Base-by-base conservation (phyloP, 2,888 invertebrate species). In the Pseudolycoriella hygida region DNA sequence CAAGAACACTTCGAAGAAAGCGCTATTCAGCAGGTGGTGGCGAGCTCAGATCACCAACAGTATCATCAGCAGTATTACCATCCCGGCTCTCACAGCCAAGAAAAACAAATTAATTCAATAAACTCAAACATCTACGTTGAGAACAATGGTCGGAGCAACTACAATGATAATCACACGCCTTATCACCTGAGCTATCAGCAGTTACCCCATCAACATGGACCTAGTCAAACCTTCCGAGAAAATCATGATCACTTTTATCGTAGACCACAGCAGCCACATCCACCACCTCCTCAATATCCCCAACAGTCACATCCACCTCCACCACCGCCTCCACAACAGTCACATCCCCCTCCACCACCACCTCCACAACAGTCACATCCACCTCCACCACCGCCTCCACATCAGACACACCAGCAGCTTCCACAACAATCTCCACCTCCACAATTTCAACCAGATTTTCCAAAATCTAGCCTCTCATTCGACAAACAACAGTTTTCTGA, bases 1-100 rank as follows among this genome's bases (percentile, higher is more conserved):
- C 69, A 71, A 50, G 72, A 72, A 49, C 62, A 67, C 45, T 57
- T 37, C 12, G 77, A 76, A 54, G 78, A 77, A 61, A 77, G 78
- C 45, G 73, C 76, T 20, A 75, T 77, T 14, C 71, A 72, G 48
- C 75, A 76, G 20, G 73, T 76, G 3, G 70, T 78, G 32, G 75
- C 73, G 2, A 43, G 42, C 18, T 18, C 14, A 20, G 20, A 17
- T 11, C n/a, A 40, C 6, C 20, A 20, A 3, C 17, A 17, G 14
- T 25, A 37, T 18, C 17, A 40, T 40, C 40, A 14, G 20, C 38
- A 25, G 8, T 25, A 25, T 2, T 38, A n/a, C 11, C 30, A 17
- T 12, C 40, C 20, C 25, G 10, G 3, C 18, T 4, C 44, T 8
- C 15, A 11, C 5, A 34, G 5, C 34, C 44, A 34, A 12, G 40